Evolutionary conservation across 2,888 invertebrate species (phyloP), one percentile per base, ranked within the genome.

Genomic region (Scaptomyza tumidula): DNA sequence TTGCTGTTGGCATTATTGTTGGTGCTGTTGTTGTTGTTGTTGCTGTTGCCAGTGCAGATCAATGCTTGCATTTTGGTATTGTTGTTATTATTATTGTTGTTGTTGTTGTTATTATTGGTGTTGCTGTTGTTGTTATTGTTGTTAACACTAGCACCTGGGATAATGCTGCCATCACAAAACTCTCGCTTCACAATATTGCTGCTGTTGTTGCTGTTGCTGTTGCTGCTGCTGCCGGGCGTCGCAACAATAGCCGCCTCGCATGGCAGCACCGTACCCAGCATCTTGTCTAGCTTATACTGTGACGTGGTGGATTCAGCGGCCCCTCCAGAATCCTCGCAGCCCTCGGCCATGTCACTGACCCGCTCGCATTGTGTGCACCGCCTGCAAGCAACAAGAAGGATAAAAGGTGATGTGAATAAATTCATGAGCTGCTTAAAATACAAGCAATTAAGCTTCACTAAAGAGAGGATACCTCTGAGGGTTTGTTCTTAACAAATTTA

Each of bases 261-360:
- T 65, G 92, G 92, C 86, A 92, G 68, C 64, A 92, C 92, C 67
- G 92, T 92, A 62, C 92, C 92, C 84, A 92, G 86, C 92, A 92
- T 92, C 85, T 77, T 85, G 58, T 86, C 87, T 59, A 82, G 73
- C 68, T 80, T 80, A 44, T 78, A 84, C 73, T 78, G 80, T 68
- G 86, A 78, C 66, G 80, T 79, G 16, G 59, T 86, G 50, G 86
- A 71, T 79, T 84, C 83, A 64, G 81, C 79, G 71, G 81, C 86
- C 62, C 81, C 84, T 67, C 67, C 83, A 67, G 94, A 94, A 83
- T 92, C 92, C 90, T 93, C 93, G 89, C 93, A 94, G 93, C 96
- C 96, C 94, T 95, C 95, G 93, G 95, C 95, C 95, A 95, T 95
- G 93, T 95, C 95, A 94, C 93, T 94, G 94, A 93, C 93, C 94